Evolutionary conservation across 2,888 invertebrate genomes (phyloP).

Genomic region (Agonopterix subpropinquella): DNA sequence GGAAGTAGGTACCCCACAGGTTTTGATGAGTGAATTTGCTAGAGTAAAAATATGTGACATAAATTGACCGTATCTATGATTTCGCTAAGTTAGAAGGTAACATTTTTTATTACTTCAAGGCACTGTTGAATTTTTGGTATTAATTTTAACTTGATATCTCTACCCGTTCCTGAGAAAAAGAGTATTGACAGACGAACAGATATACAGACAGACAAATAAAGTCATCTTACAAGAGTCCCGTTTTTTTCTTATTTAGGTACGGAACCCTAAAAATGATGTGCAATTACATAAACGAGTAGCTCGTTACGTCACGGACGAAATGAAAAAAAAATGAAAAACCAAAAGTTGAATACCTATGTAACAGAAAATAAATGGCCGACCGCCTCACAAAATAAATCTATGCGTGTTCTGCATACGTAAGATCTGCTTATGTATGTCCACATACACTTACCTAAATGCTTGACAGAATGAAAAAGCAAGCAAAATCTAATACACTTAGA

Average conservation of each 20-base stretch:
- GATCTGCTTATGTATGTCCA: constrained; percentile 35
- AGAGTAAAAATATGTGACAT: too few species aligned
- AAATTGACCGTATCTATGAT: not conserved
- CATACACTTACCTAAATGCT: constrained; percentile 43
- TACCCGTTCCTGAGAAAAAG: not conserved
- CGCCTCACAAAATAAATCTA: constrained; percentile 31
- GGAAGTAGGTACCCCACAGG: too few species aligned
- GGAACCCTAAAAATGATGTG: not conserved
- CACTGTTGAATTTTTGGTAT: not conserved
- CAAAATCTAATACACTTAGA: constrained; percentile 74
- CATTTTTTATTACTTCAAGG: not conserved
- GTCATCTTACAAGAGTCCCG: not conserved
- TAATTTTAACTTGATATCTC: not conserved
- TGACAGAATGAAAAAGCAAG: constrained; percentile 71
- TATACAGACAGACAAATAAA: too few species aligned
- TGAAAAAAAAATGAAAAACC: too few species aligned
- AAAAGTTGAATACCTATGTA: too few species aligned
- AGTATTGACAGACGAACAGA: too few species aligned
- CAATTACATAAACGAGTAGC: too few species aligned
- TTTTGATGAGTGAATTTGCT: too few species aligned
- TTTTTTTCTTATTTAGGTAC: not conserved
- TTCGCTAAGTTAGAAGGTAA: not conserved
- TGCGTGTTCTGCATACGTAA: constrained; percentile 44
- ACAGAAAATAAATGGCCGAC: too few species aligned
- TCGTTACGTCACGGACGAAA: too few species aligned